Evolutionary conservation across 1,140 invertebrate genomes (phyloP).

Genomic region (Pararge aegeria): DNA sequence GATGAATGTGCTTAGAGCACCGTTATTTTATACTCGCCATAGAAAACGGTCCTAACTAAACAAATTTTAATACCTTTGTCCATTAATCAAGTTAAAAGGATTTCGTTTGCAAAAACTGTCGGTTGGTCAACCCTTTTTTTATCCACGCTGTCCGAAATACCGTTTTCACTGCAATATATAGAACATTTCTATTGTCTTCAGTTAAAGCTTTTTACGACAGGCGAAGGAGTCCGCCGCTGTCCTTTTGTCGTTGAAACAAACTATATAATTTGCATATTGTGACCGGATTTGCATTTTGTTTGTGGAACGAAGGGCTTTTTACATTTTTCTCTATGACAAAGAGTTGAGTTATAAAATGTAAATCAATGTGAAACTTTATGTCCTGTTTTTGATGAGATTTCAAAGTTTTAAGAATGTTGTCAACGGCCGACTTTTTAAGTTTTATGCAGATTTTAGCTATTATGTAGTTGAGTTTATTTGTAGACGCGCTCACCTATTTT

Average conservation of each 20-base stretch:
- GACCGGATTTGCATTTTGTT: constrained; percentile 60
- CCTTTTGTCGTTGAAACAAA: constrained; percentile 40
- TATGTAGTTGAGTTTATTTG: no score
- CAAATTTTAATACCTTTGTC: constrained; percentile 65
- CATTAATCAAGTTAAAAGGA: constrained; percentile 71
- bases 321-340: constrained; percentile 47
- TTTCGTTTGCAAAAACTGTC: constrained; percentile 57
- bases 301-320: constrained; percentile 45
- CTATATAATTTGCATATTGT: constrained; percentile 70
- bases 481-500: no score
- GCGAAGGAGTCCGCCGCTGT: constrained; percentile 40
- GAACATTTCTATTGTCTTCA: constrained; percentile 54
- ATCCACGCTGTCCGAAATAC: constrained; percentile 33
- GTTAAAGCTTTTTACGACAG: constrained; percentile 64
- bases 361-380: constrained; percentile 40
- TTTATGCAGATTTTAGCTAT: not conserved
- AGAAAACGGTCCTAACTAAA: constrained; percentile 45
- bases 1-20: constrained; percentile 39
- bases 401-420: not conserved
- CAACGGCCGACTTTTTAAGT: not conserved
- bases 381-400: not conserved
- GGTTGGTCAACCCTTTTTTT: constrained; percentile 66
- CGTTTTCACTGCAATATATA: constrained; percentile 59
- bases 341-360: constrained; percentile 66
- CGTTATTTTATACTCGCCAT: constrained; percentile 42